Evolutionary conservation across 2,888 invertebrate genomes (phyloP).

Genomic region (Helicoverpa assulta): DNA sequence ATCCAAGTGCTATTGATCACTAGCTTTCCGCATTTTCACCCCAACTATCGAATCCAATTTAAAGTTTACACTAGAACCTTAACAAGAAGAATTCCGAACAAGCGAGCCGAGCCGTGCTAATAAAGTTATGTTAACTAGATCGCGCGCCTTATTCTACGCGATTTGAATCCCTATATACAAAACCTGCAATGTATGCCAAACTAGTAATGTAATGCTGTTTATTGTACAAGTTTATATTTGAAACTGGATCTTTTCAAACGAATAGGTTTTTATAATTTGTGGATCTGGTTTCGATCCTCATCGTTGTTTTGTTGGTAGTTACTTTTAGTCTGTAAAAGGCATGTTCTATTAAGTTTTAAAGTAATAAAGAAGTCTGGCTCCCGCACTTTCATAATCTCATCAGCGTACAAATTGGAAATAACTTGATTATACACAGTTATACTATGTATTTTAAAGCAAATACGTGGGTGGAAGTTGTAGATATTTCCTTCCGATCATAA

Average conservation of each 20-base stretch:
- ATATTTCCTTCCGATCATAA: too few relatives aligned
- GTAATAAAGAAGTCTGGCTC: too few relatives aligned
- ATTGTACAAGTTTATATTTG: conserved; percentile 32
- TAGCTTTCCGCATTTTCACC: conserved; percentile 50
- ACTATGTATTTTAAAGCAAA: too few relatives aligned
- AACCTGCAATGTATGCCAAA: conserved; percentile 42
- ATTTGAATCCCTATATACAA: conserved; percentile 33
- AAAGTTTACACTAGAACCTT: conserved; percentile 61
- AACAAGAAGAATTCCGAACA: conserved; percentile 63
- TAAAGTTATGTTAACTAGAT: conserved; percentile 63
- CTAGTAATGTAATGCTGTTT: conserved; percentile 31
- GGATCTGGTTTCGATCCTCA: conserved; percentile 11
- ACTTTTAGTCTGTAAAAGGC: too few relatives aligned
- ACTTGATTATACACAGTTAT: too few relatives aligned
- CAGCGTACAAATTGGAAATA: too few relatives aligned
- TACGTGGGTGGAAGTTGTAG: too few relatives aligned
- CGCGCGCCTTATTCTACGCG: conserved; percentile 30
- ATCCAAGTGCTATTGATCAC: conserved; percentile 58
- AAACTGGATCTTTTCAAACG: conserved; percentile 34
- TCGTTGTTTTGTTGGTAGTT: background rate
- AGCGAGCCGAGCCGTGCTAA: conserved; percentile 54
- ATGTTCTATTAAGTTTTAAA: too few relatives aligned
- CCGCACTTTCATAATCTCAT: too few relatives aligned
- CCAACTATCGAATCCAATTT: conserved; percentile 65
- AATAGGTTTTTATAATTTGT: conserved; percentile 29